These are phyloP conservation scores for Dendrophyllia cribrosa DNA, from an alignment of 64 coral and sea anemone genomes.

Conservation along the genomic window DNA sequence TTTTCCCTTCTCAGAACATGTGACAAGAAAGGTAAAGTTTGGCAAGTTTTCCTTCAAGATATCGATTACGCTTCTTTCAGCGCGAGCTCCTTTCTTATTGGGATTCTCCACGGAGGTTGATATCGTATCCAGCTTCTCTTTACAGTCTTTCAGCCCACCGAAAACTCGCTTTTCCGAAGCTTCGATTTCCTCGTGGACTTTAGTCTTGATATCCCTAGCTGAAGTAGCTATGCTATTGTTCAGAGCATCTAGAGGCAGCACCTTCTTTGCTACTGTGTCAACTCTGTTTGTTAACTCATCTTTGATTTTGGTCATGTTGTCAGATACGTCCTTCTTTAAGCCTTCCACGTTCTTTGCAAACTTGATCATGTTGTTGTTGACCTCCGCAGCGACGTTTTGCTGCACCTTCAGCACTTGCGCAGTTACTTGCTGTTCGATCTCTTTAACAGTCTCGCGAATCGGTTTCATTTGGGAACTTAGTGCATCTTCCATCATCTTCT, in stretches of 20 bases:
- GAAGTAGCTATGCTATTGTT: background rate
- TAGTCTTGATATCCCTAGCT: background rate
- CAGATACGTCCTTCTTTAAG: background rate
- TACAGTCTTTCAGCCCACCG: background rate
- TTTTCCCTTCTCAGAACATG: background rate
- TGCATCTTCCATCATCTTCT: constrained; percentile 13
- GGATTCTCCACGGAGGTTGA: background rate
- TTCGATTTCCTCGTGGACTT: background rate
- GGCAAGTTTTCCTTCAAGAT: background rate
- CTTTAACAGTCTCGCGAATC: background rate
- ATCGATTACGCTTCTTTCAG: background rate
- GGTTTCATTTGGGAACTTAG: constrained; percentile 24
- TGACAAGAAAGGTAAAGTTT: background rate
- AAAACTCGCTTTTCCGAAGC: background rate
- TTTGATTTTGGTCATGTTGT: background rate
- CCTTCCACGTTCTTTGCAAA: background rate
- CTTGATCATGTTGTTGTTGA: background rate
- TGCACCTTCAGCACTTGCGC: background rate
- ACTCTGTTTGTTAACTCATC: background rate
- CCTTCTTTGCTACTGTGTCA: background rate
- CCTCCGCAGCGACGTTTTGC: background rate
- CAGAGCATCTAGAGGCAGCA: background rate
- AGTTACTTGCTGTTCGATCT: background rate
- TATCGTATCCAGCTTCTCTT: background rate
- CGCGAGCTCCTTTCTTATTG: constrained; percentile 7